These are phyloP conservation scores for Acridotheres tristis DNA, from an alignment of 2,797 vertebrate genomes.

Conservation along the genomic window DNA sequence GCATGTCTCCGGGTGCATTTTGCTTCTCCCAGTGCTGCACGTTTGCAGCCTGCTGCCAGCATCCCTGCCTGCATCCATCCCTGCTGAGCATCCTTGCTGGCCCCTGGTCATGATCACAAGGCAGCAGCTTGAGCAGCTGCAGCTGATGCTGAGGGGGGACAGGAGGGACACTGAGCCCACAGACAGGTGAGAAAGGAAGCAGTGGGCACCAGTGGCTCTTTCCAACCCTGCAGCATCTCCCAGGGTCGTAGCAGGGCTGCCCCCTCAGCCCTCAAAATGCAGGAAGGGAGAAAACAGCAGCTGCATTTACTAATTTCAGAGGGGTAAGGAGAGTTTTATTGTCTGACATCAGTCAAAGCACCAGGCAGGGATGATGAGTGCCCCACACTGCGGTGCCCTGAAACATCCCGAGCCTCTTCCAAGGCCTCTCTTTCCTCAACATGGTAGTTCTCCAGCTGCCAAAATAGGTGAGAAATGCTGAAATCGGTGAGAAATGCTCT, in stretches of 20 bases:
- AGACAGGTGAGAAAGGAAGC: not conserved
- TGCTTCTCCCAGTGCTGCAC: not conserved
- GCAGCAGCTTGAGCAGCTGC: not conserved
- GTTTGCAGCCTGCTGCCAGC: not conserved
- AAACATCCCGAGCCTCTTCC: not conserved
- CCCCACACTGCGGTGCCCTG: not conserved
- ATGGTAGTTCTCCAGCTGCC: not conserved
- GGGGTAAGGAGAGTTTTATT: not conserved
- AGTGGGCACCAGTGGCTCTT: not conserved
- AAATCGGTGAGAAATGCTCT: not conserved
- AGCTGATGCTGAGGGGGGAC: not conserved
- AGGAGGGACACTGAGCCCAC: rapidly evolving
- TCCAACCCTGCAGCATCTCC: not conserved
- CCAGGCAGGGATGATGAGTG: rapidly evolving
- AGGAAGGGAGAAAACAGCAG: not conserved
- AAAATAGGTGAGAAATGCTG: not conserved
- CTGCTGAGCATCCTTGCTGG: not conserved
- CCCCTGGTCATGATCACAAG: rapidly evolving
- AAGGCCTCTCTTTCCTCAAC: not conserved
- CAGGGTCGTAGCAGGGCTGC: rapidly evolving
- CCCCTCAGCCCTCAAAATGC: not conserved
- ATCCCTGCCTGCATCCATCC: not conserved
- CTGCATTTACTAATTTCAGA: not conserved
- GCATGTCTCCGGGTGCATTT: not conserved
- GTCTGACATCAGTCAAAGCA: not conserved